Evolutionary conservation across 2,113 vertebrate species (phyloP).

Genomic region (Campylorhamphus procurvoides): DNA sequence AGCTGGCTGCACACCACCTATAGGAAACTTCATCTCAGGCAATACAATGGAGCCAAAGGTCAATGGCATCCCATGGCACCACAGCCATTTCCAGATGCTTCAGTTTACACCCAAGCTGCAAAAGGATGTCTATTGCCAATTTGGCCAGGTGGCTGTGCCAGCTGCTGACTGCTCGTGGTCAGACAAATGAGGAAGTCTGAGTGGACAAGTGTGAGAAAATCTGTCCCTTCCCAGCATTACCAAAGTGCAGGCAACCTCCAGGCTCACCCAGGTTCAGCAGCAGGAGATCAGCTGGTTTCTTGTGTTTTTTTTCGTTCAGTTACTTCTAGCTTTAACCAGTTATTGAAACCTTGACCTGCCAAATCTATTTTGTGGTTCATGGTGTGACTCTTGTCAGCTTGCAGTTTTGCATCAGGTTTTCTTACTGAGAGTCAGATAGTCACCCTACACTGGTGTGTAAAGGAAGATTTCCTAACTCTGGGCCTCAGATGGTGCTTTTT

Average conservation of each 20-base stretch:
- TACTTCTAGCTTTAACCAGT: not conserved
- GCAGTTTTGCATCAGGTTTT: not conserved
- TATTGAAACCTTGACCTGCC: not conserved
- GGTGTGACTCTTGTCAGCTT: not conserved
- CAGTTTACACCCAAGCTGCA: not conserved
- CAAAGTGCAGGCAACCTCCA: not conserved
- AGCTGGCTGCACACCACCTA: not conserved
- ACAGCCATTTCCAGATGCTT: not conserved
- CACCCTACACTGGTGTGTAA: not conserved
- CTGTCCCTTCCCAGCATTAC: not conserved
- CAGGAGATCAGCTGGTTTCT: not conserved
- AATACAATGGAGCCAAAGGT: not conserved
- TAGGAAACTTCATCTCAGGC: not conserved
- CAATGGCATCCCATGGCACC: not conserved
- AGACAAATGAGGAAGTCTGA: not conserved
- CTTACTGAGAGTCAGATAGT: not conserved
- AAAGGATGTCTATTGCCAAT: not conserved
- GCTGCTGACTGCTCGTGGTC: not conserved
- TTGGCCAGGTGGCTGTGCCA: not conserved
- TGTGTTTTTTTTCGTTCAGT: not conserved
- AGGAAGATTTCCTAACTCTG: not conserved
- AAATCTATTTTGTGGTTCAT: not conserved
- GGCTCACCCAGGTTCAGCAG: accelerated
- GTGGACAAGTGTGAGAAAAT: not conserved
- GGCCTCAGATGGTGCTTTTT: not conserved